Base-by-base conservation (phyloP, 1,140 invertebrate species). In the Hycleus phaleratus region DNA sequence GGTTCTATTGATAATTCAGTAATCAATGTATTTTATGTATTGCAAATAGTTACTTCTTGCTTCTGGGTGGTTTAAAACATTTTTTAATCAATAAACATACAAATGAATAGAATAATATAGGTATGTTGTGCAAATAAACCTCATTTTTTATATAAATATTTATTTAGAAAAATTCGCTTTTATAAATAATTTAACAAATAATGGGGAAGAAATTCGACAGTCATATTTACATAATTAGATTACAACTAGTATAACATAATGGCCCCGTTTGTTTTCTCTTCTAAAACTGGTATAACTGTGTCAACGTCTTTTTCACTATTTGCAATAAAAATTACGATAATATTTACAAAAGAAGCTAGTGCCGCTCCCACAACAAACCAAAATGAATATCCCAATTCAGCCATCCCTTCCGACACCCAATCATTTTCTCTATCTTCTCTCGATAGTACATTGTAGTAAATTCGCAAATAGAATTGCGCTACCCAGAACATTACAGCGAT, bases 251-350 rank as follows among this genome's bases (percentile, higher is more conserved):
- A 91, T 47, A 91, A 75, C 87, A 91, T 90, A 70, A 91, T 90
- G 62, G 87, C 87, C 67, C 86, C 88, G 62, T 90, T 89, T 50
- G 85, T 82, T 75, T 91, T 90, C 72, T 91, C 88, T 68, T 90
- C 86, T 6, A 87, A 75, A 26, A 86, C 82, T 0, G 86, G 85
- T 48, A 84, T 82, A 1, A 82, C 78, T 0, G 81, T 75, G 61
- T 83, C 83, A 25, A 81, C 77, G 38, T 85, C 80, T 24, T 81
- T 76, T 68, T 86, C 84, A 26, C 81, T 81, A 46, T 83, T 85
- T 10, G 86, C 87, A 64, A 90, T 81, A 56, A 83, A 81, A 5
- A 93, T 79, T 50, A 91, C 78, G 3, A 87, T 74, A 59, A 91
- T 81, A 75, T 91, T 93, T 32, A 89, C 71, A 39, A 89, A 76